These are phyloP conservation scores for Phrynocephalus guinanensis DNA, from an alignment of 2,797 vertebrate genomes.

Conservation along the genomic window DNA sequence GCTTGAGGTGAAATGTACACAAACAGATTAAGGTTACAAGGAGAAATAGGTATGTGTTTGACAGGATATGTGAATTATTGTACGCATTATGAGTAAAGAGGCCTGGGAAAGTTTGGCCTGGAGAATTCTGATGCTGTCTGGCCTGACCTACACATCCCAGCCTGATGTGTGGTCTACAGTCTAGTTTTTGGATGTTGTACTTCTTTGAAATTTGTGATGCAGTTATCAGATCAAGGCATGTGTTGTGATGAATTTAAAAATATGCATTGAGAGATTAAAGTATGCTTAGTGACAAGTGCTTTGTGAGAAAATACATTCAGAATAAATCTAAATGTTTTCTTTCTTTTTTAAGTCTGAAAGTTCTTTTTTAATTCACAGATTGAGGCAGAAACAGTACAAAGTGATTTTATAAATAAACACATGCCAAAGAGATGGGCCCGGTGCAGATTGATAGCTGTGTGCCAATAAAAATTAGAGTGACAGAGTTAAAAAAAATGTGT, in stretches of 20 bases:
- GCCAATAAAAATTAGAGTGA: not conserved
- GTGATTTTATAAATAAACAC: not conserved
- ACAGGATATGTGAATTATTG: not conserved
- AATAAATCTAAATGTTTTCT: not conserved
- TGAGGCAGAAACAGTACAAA: not conserved
- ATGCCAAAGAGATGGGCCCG: not conserved
- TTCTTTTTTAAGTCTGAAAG: not conserved
- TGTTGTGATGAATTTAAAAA: not conserved
- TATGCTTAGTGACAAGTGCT: not conserved
- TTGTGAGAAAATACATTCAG: not conserved
- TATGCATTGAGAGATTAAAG: not conserved
- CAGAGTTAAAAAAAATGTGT: not conserved
- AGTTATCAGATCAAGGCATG: not conserved
- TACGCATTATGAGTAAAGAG: not conserved
- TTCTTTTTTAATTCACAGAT: not conserved
- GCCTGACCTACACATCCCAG: too few species aligned
- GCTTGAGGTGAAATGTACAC: conserved; percentile 17
- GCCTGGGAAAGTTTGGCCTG: not conserved
- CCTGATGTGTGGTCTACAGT: not conserved
- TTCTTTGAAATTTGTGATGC: not conserved
- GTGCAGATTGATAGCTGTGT: not conserved
- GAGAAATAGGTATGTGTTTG: conserved; percentile 1
- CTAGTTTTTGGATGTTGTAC: not conserved
- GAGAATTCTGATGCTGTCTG: not conserved
- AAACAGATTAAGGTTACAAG: not conserved